Evolutionary conservation across 2,888 invertebrate species (phyloP), one percentile per base, ranked within the genome.

Genomic region (Archips xylosteana): DNA sequence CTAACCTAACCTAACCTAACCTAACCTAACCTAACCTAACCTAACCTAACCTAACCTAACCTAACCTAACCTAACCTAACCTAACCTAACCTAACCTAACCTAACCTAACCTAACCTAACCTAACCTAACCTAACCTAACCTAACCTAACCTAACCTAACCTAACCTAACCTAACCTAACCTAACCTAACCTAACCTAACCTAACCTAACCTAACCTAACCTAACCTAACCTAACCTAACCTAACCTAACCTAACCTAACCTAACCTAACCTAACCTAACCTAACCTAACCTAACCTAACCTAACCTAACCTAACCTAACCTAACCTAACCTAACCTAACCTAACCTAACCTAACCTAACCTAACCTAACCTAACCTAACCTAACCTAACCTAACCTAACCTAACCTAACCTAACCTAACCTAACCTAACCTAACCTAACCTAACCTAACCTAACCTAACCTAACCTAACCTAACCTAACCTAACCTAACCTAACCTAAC

Each of bases 401-500:
- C 64, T 64, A 64, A 64, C 64, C 64, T 64, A 64, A 64, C 64
- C 64, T 64, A 64, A 64, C 71, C 71, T 71, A 71, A 71, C 71
- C 62, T 71, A 71, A 71, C 71, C 66, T 71, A 71, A 71, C 71
- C 71, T 71, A 71, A 71, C 71, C 71, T 66, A 65, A 71, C 71
- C 65, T 71, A 71, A 71, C 71, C 66, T 71, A 71, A 71, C 65
- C 66, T 71, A 71, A 71, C 71, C 71, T 71, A 71, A 71, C 71
- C 71, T 66, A 71, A 71, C 68, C 74, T 66, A 70, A 75, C 70
- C 75, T 71, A 67, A 71, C 63, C 67, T 63, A 63, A 71, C 67
- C 75, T 68, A 63, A 70, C 71, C 71, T 65, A 71, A 76, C 76
- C 76, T 76, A 76, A 76, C 76, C 75, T 72, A 76, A 68, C 76